These are phyloP conservation scores for Porites evermanni DNA, from an alignment of 92 coral and sea anemone genomes.

Conservation along the genomic window DNA sequence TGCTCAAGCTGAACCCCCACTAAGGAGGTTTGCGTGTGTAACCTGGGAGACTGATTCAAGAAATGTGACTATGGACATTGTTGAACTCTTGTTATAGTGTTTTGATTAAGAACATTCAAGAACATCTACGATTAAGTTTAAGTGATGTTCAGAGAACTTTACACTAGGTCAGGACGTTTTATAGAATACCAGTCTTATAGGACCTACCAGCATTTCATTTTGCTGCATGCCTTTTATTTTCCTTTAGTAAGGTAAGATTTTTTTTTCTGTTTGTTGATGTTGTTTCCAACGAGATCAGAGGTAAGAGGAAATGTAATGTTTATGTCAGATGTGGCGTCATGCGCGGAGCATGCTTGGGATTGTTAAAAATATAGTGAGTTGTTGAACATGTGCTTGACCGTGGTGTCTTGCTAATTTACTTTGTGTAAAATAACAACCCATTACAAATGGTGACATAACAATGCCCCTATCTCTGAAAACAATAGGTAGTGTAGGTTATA, in stretches of 20 bases:
- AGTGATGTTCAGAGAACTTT: background rate
- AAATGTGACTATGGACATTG: background rate
- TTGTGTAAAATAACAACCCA: too few relatives aligned
- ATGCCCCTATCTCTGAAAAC: too few relatives aligned
- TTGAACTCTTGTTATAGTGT: background rate
- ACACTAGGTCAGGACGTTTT: background rate
- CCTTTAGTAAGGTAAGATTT: background rate
- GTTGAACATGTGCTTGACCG: too few relatives aligned
- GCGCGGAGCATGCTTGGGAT: too few relatives aligned
- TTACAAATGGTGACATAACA: too few relatives aligned
- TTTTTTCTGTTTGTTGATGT: background rate
- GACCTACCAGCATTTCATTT: background rate
- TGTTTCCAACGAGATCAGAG: background rate
- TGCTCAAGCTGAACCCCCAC: background rate
- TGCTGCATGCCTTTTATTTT: slow-evolving; percentile 6
- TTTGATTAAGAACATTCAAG: background rate
- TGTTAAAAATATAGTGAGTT: too few relatives aligned
- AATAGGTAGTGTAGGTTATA: too few relatives aligned
- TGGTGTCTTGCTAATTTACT: too few relatives aligned
- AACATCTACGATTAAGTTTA: background rate
- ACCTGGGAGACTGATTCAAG: background rate
- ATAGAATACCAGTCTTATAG: background rate
- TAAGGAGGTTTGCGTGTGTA: slow-evolving; percentile 25
- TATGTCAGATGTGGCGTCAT: background rate
- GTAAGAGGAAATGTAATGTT: slow-evolving; percentile 3